Percentiles rank a stretch among this genome's conserved stretches.
Conservation (phyloP, 1,140 invertebrate genomes). For the Carcinoscorpius rotundicauda region DNA sequence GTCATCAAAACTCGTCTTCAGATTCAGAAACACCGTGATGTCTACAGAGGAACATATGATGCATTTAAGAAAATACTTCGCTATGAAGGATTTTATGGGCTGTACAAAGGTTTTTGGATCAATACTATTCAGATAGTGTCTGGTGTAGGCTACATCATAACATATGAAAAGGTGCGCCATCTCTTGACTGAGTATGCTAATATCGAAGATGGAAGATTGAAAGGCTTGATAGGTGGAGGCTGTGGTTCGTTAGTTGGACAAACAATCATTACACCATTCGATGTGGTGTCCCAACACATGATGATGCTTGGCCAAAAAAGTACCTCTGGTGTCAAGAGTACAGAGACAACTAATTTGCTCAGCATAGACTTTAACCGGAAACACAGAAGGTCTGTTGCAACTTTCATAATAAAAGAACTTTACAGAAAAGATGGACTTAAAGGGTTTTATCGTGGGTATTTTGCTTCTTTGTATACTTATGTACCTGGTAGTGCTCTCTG, state of each 20-base stretch:
- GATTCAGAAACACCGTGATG: conserved; percentile 64
- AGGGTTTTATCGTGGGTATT: conserved; percentile 88
- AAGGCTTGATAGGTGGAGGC: conserved; percentile 56
- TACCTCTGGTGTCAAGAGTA: too few relatives aligned
- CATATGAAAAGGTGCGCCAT: conserved; percentile 84
- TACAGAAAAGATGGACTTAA: conserved; percentile 64
- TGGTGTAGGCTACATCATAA: conserved; percentile 71
- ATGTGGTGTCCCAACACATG: conserved; percentile 89
- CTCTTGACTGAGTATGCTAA: conserved; percentile 49
- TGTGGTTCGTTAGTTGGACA: conserved; percentile 85
- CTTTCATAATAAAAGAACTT: conserved; percentile 57
- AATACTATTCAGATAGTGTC: conserved; percentile 51
- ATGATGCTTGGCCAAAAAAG: conserved; percentile 65
- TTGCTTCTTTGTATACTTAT: conserved; percentile 79
- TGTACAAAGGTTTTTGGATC: conserved; percentile 89
- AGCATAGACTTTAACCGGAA: too few relatives aligned
- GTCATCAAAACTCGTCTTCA: conserved; percentile 95
- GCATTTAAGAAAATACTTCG: conserved; percentile 78
- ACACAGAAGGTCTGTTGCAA: conserved; percentile 36
- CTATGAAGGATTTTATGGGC: conserved; percentile 67
- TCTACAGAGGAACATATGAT: conserved; percentile 78
- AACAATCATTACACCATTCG: conserved; percentile 91
- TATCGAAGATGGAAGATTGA: conserved; percentile 46
- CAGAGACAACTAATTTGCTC: too few relatives aligned
- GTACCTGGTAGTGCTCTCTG: conserved; percentile 91